A percentile compares a stretch with the other conserved stretches of the same genome.
Conservation (phyloP, 64 coral and sea anemone species). For the Stylophora pistillata region DNA sequence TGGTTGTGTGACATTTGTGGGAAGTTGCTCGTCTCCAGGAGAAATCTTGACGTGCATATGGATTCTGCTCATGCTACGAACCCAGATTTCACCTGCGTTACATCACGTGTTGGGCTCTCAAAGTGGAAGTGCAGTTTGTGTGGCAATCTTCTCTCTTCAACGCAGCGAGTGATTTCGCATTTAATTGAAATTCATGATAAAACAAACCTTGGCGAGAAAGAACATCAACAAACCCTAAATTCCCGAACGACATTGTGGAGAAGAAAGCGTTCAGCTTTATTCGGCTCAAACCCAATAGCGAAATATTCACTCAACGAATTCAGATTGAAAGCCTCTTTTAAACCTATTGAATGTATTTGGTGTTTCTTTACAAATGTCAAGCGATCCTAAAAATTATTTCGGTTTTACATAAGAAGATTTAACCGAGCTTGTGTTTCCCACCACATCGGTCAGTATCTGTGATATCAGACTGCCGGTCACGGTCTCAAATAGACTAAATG, state of each 20-base stretch:
- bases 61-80: neutral
- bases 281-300: too few relatives aligned
- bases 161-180: constrained; percentile 32
- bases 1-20: constrained; percentile 32
- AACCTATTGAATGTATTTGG: too few relatives aligned
- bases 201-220: constrained; percentile 1
- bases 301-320: too few relatives aligned
- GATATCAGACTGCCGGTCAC: too few relatives aligned
- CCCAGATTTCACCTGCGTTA: neutral
- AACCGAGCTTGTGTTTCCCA: too few relatives aligned
- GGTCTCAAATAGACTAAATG: too few relatives aligned
- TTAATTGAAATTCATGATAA: constrained; percentile 25
- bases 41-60: constrained; percentile 23
- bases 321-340: too few relatives aligned
- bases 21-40: neutral
- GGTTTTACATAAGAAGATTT: too few relatives aligned
- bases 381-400: too few relatives aligned
- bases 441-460: too few relatives aligned
- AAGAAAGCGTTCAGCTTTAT: constrained; percentile 28
- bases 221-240: neutral
- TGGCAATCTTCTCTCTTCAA: constrained; percentile 1
- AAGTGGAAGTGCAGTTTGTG: constrained; percentile 42
- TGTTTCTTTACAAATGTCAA: too few relatives aligned
- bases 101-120: neutral
- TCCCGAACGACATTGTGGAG: constrained; percentile 34